Base-by-base conservation (phyloP, 2,113 vertebrate species). In the Rafetus swinhoei region DNA sequence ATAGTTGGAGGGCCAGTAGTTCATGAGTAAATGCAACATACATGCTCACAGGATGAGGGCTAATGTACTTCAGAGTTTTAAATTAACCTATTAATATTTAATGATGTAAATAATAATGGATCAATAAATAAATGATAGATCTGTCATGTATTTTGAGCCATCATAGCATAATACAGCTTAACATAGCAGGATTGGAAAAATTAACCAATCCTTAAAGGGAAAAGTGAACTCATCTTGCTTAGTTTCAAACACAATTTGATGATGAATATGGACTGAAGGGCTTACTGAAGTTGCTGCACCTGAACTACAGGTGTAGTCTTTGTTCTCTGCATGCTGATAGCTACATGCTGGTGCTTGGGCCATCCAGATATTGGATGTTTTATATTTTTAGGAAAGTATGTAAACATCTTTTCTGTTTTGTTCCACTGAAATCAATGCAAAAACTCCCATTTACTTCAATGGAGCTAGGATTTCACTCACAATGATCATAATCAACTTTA, bases 171-270 rank as follows among this genome's bases (percentile, higher is more conserved):
- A 85, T 76, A 39, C 4, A 56, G 24, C 27, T 85, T 4, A 77
- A 9, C 16, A 21, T 4, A 1, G 0, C 6, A 57, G 35, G 79
- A 15, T 56, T 69, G 27, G 53, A 90, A 69, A 82, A 79, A 4
- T 50, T 57, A 80, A 14, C 59, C 27, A 86, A 84, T 3, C 13
- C 12, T 77, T 62, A 55, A 32, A 81, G 55, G 56, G 53, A 74
- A 87, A 32, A 74, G 29, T 65, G 6, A 65, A 65, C 27, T 52
- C 60, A 19, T 27, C 60, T 14, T 85, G 69, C 69, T 59, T 62
- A 50, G 57, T 89, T 92, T 93, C 82, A 81, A 94, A 76, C 16
- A 35, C 0, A 2, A 59, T 59, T 92, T 56, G 56, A 14, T 50
- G 60, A 25, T 53, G 56, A 22, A 65, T 32, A 2, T 55, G 29